These are phyloP conservation scores for Carassius carassius DNA, from an alignment of 2,113 vertebrate genomes.

Conservation along the genomic window DNA sequence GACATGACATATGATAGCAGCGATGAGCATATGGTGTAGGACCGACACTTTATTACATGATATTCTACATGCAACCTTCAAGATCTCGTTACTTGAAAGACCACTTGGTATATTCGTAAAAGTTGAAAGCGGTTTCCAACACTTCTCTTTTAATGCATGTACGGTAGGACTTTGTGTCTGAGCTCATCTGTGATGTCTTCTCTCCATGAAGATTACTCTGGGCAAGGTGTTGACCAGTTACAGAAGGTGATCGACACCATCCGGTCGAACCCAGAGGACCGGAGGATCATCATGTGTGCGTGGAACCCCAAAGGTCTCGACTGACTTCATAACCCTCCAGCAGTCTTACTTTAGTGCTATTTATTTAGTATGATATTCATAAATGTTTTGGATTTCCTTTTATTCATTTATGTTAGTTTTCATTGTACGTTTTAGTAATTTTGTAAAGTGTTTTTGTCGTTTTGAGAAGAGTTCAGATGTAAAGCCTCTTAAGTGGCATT, in stretches of 20 bases:
- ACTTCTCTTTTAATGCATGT: not conserved
- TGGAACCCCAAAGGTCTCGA: slow-evolving; percentile 91
- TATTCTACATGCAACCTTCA: too few species aligned
- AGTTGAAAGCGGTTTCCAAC: too few species aligned
- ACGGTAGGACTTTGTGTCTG: not conserved
- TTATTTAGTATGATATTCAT: not conserved
- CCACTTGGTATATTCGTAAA: too few species aligned
- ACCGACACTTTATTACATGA: too few species aligned
- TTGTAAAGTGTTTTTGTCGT: not conserved
- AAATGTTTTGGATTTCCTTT: not conserved
- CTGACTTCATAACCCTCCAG: slow-evolving; percentile 39
- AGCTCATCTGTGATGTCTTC: not conserved
- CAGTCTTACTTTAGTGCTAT: not conserved
- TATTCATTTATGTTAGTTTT: not conserved
- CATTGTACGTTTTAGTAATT: not conserved
- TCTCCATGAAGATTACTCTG: slow-evolving; percentile 84
- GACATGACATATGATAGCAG: not conserved
- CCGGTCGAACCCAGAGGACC: slow-evolving; percentile 90
- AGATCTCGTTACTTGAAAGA: too few species aligned
- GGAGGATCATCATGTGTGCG: slow-evolving; percentile 95
- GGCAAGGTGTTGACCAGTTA: slow-evolving; percentile 92
- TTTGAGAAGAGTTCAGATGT: not conserved
- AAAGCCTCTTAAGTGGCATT: too few species aligned
- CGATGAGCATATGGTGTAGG: too few species aligned
- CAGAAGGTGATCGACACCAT: slow-evolving; percentile 92